phyloP scores from a whole-genome alignment of 2,888 invertebrate genomes.

The Pristionchus entomophagus region DNA sequence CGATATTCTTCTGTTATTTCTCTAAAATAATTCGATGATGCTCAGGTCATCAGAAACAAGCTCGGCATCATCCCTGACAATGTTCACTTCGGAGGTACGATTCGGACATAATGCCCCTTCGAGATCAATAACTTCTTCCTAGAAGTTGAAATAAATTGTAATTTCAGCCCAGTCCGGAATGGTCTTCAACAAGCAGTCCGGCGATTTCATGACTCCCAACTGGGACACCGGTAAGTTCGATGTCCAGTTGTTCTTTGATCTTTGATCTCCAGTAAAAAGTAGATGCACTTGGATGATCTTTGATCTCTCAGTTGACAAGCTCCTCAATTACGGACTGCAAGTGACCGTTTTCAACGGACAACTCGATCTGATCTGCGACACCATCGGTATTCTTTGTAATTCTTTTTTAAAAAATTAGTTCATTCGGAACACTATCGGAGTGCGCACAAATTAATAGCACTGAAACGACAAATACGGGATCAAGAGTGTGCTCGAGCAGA shows the following conservation, averaged over 20 bases:
- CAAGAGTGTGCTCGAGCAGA: too few species aligned
- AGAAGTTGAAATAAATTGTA: background rate
- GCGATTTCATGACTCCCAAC: conserved; percentile 89
- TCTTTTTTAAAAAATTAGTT: too few species aligned
- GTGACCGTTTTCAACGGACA: conserved; percentile 86
- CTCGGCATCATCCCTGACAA: conserved; percentile 82
- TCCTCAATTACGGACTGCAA: conserved; percentile 78
- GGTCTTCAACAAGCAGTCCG: conserved; percentile 82
- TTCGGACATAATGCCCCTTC: background rate
- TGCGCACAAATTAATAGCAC: too few species aligned
- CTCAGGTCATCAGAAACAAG: conserved; percentile 81
- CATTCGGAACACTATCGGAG: too few species aligned
- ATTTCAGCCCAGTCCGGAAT: conserved; percentile 78
- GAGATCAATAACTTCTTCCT: background rate
- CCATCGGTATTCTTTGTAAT: conserved; percentile 83
- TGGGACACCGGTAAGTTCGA: conserved; percentile 81
- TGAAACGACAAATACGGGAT: too few species aligned
- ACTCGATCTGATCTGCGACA: conserved; percentile 88
- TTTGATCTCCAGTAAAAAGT: too few species aligned
- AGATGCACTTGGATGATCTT: too few species aligned
- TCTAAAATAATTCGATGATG: conserved; percentile 78
- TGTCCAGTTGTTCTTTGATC: background rate
- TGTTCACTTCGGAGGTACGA: conserved; percentile 82
- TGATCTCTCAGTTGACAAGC: conserved; percentile 55
- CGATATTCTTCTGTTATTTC: too few species aligned